A percentile compares a stretch with the other conserved stretches of the same genome.
These are phyloP conservation scores for Sisor rabdophorus DNA, from an alignment of 2,113 vertebrate species.

Conservation along the genomic window DNA sequence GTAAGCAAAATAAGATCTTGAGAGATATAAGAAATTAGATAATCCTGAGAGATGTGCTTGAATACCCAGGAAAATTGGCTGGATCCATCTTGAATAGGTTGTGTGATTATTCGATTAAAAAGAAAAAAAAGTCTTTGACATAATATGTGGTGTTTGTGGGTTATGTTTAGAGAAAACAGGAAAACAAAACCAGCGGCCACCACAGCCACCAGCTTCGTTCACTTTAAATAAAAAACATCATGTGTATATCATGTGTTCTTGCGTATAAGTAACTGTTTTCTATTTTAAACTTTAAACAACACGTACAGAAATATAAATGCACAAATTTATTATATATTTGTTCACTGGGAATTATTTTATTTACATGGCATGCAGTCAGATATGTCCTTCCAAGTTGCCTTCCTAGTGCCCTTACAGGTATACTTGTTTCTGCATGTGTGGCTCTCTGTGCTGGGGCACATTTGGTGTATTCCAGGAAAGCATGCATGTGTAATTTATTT, in stretches of 20 bases:
- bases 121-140: neutral
- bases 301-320: no score
- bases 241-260: no score
- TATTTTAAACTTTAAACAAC: no score
- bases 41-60: neutral
- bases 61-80: neutral
- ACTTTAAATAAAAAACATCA: no score
- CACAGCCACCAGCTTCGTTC: neutral
- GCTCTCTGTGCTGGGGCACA: slow-evolving; percentile 18
- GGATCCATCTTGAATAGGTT: neutral
- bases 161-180: neutral
- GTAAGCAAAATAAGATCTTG: no score
- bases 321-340: neutral
- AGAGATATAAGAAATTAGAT: no score
- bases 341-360: neutral
- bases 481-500: neutral
- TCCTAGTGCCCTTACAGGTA: neutral
- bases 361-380: neutral
- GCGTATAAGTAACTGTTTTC: no score
- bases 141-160: neutral
- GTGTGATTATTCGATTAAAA: neutral
- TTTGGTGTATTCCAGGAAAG: slow-evolving; percentile 13
- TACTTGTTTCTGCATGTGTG: slow-evolving; percentile 34
- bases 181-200: neutral
- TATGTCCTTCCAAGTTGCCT: slow-evolving; percentile 14